These are phyloP conservation scores for Lycodopsis pacificus DNA, from an alignment of 2,797 vertebrate genomes.

Conservation along the genomic window DNA sequence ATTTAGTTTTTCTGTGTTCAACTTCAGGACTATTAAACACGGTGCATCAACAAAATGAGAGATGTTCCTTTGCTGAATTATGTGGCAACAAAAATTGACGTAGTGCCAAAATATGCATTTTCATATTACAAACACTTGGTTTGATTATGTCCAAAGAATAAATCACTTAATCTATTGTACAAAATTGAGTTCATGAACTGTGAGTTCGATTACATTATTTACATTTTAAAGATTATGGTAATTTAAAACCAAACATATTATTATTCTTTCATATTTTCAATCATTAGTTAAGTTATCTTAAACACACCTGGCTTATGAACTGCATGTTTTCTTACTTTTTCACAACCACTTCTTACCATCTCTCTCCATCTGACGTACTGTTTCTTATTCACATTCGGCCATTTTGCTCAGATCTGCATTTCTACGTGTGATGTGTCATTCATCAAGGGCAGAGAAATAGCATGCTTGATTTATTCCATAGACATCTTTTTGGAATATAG, in stretches of 20 bases:
- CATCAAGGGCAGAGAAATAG: slow-evolving; percentile 54
- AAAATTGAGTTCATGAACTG: not conserved
- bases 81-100: not conserved
- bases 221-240: not conserved
- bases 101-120: slow-evolving; percentile 7
- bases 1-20: not conserved
- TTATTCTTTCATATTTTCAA: not conserved
- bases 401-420: slow-evolving; percentile 61
- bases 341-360: not conserved
- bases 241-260: not conserved
- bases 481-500: slow-evolving; percentile 51
- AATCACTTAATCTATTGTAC: not conserved
- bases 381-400: slow-evolving; percentile 19
- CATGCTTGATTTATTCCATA: slow-evolving; percentile 65
- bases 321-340: not conserved
- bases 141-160: slow-evolving; percentile 1
- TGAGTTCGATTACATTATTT: not conserved
- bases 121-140: slow-evolving; percentile 7
- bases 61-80: not conserved
- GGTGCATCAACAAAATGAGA: not conserved
- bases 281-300: not conserved
- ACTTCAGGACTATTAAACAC: not conserved
- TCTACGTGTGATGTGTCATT: slow-evolving; percentile 57
- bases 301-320: slow-evolving; percentile 24
- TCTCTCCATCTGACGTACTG: slow-evolving; percentile 13